A percentile compares a stretch with the other conserved stretches of the same genome.
Evolutionary conservation across 2,113 vertebrate genomes (phyloP).

Genomic region (Rhabdornis inornatus): DNA sequence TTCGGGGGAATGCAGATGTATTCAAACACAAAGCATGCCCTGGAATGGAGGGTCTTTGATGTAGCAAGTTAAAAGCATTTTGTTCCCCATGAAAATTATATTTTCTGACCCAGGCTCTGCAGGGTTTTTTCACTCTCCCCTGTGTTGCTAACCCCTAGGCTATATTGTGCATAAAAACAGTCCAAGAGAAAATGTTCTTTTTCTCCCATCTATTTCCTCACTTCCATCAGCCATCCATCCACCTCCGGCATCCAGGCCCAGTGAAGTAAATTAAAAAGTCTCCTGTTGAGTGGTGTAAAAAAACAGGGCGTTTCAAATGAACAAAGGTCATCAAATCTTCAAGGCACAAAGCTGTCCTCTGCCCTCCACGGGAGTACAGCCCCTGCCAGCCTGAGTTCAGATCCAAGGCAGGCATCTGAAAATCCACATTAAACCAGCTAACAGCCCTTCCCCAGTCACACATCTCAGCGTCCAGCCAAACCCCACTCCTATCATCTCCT

Average conservation of each 20-base stretch:
- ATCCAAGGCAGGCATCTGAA: background rate
- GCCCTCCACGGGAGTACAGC: background rate
- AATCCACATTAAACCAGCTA: background rate
- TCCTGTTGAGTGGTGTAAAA: background rate
- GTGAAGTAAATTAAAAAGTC: conserved; percentile 12
- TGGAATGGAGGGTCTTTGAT: background rate
- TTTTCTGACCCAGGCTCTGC: background rate
- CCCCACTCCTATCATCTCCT: background rate
- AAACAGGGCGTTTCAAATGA: background rate
- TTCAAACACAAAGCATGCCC: background rate
- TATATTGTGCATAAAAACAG: background rate
- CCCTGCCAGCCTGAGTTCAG: background rate
- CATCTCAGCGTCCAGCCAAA: background rate
- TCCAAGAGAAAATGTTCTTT: background rate
- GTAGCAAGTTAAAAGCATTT: conserved; percentile 2
- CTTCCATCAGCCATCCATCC: background rate
- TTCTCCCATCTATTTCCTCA: background rate
- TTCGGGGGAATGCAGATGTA: background rate
- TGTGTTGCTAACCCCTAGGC: background rate
- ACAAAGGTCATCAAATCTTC: background rate
- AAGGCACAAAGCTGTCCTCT: conserved; percentile 12
- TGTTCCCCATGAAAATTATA: background rate
- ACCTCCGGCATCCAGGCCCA: background rate
- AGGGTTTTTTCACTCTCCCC: background rate
- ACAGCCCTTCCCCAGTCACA: background rate